Base-by-base conservation (phyloP, 2,797 vertebrate genomes). In the Dicrostonyx torquatus region DNA sequence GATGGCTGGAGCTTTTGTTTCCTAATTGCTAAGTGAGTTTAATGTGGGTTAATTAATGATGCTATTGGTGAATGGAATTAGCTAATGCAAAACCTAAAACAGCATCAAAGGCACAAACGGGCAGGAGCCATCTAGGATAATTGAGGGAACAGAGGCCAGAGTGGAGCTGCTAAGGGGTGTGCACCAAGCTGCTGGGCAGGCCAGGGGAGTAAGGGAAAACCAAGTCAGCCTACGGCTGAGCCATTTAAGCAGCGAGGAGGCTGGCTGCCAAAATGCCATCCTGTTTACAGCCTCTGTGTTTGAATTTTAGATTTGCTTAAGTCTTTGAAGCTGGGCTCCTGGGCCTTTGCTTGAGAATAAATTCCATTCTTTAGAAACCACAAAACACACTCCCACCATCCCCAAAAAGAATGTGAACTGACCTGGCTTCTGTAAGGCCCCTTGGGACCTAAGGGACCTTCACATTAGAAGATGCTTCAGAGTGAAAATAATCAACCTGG, bases 31-130 rank as follows among this genome's bases (percentile, higher is more conserved):
- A 95, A 97, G 78, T 96, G 95, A 90, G 60, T 78, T 95, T 96
- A 97, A 96, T 94, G 80, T 72, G 84, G 76, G 89, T 50, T 96
- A 97, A 97, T 97, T 96, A 97, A 97, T 40, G 45, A 95, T 96
- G 72, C 60, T 73, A 62, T 94, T 88, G 89, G 93, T 73, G 93
- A 89, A 79, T 80, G 45, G 89, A 96, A 96, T 97, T 94, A 94
- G 73, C 83, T 68, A 72, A 89, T 85, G 91, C 85, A 92, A 89
- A 90, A 34, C 75, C 82, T 89, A 68, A 89, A 79, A 86, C 62
- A 53, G 89, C 94, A 95, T 97, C 97, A 97, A 97, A 97, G 96
- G 45, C 70, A 29, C 0, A 64, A 76, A 68, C 62, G 77, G 89
- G 94, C 95, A 97, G 97, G 95, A 97, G 96, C 94, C 87, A 0